Evolutionary conservation across 2,888 invertebrate species (phyloP).

Genomic region (Creontiades dilutus): DNA sequence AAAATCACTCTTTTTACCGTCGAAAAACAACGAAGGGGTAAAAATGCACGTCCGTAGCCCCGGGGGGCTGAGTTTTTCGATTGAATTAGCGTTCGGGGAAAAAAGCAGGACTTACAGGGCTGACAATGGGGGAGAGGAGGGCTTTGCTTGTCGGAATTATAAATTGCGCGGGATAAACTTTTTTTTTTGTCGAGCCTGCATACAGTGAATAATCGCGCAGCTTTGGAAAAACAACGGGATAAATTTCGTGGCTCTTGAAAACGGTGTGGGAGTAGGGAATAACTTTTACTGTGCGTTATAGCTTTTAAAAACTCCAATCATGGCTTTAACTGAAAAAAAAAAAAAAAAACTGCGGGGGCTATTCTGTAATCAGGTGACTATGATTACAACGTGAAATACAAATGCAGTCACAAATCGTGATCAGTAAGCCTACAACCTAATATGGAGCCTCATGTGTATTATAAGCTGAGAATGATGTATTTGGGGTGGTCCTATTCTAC

Average conservation of each 20-base stretch:
- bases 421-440: too few relatives aligned
- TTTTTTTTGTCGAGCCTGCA: slow-evolving; percentile 37
- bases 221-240: slow-evolving; percentile 5
- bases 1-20: slow-evolving; percentile 30
- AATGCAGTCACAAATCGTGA: too few relatives aligned
- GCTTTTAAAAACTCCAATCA: too few relatives aligned
- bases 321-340: too few relatives aligned
- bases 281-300: not conserved
- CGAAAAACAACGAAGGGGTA: slow-evolving; percentile 40
- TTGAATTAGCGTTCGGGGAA: slow-evolving; percentile 20
- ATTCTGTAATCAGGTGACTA: too few relatives aligned
- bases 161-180: slow-evolving; percentile 47
- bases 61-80: not conserved
- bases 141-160: slow-evolving; percentile 40
- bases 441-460: too few relatives aligned
- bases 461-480: too few relatives aligned
- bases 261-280: not conserved
- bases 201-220: slow-evolving; percentile 21
- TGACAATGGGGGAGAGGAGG: slow-evolving; percentile 41
- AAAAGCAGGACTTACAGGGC: not conserved
- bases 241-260: not conserved
- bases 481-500: too few relatives aligned
- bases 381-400: too few relatives aligned
- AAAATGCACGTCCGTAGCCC: slow-evolving; percentile 18
- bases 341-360: too few relatives aligned